Evolutionary conservation across 2,888 invertebrate species (phyloP).

Genomic region (Drosophila mimica): DNA sequence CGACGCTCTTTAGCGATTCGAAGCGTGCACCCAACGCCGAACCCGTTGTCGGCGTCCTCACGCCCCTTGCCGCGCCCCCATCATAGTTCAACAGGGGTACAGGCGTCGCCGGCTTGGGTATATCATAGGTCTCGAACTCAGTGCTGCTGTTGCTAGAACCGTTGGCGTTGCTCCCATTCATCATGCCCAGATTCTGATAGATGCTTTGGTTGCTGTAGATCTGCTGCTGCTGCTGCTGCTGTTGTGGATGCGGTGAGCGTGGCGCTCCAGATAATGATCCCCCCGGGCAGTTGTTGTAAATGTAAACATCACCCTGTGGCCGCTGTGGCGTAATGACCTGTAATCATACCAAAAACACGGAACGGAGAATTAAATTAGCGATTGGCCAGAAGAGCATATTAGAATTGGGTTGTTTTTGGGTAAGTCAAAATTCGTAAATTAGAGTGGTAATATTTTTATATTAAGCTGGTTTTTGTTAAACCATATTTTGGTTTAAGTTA

Average conservation of each 20-base stretch:
- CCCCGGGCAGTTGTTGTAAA: conserved; percentile 89
- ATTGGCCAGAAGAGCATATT: background rate
- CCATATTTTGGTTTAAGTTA: too few relatives aligned
- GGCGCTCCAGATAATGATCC: conserved; percentile 46
- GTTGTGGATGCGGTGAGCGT: conserved; percentile 57
- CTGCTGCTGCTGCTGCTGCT: conserved; percentile 59
- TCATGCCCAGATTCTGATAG: conserved; percentile 83
- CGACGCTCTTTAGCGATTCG: conserved; percentile 80
- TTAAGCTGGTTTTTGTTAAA: background rate
- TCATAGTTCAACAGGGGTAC: conserved; percentile 85
- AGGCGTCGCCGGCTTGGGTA: conserved; percentile 88
- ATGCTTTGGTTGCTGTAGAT: conserved; percentile 78
- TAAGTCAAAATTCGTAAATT: background rate
- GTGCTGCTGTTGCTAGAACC: conserved; percentile 49
- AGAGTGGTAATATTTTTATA: background rate
- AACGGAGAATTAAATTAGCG: background rate
- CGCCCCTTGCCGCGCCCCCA: conserved; percentile 85
- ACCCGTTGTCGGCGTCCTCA: conserved; percentile 75
- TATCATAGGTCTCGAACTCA: conserved; percentile 86
- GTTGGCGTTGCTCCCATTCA: conserved; percentile 67
- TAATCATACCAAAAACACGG: conserved; percentile 49
- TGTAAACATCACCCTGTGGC: conserved; percentile 89
- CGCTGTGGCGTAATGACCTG: conserved; percentile 90
- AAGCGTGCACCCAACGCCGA: conserved; percentile 62
- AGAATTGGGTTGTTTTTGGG: background rate